These are phyloP conservation scores for Indri indri DNA, from an alignment of 2,113 vertebrate species.

Conservation along the genomic window DNA sequence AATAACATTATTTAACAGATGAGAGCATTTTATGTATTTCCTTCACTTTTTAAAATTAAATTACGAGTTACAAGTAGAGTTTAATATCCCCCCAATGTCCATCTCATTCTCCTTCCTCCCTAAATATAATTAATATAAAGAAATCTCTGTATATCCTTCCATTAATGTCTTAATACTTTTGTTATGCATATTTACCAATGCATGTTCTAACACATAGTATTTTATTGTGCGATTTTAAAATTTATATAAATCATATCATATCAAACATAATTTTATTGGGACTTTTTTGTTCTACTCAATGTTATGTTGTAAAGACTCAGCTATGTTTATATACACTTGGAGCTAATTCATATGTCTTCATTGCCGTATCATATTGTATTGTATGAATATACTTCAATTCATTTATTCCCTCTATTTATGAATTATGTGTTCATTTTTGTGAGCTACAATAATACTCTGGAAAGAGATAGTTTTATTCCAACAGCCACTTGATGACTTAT, in stretches of 20 bases:
- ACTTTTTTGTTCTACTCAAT: neutral
- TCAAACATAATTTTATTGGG: neutral
- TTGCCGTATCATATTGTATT: neutral
- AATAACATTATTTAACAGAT: neutral
- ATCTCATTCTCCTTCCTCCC: neutral
- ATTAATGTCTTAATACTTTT: neutral
- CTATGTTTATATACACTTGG: neutral
- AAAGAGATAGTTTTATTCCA: neutral
- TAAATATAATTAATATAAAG: neutral
- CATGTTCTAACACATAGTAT: neutral
- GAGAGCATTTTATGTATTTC: neutral
- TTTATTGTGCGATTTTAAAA: neutral
- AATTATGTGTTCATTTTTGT: constrained; percentile 24
- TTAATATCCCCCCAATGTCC: neutral
- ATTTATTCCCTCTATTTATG: neutral
- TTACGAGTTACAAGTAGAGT: neutral
- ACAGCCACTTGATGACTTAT: constrained; percentile 52
- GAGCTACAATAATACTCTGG: neutral
- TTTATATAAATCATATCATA: neutral
- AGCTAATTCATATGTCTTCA: neutral
- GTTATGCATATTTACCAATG: neutral
- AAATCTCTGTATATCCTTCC: neutral
- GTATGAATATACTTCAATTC: neutral
- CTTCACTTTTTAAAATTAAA: neutral
- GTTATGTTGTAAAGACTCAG: neutral